Evolutionary conservation across 2,888 invertebrate genomes (phyloP).

Genomic region (Agrotis clavis): DNA sequence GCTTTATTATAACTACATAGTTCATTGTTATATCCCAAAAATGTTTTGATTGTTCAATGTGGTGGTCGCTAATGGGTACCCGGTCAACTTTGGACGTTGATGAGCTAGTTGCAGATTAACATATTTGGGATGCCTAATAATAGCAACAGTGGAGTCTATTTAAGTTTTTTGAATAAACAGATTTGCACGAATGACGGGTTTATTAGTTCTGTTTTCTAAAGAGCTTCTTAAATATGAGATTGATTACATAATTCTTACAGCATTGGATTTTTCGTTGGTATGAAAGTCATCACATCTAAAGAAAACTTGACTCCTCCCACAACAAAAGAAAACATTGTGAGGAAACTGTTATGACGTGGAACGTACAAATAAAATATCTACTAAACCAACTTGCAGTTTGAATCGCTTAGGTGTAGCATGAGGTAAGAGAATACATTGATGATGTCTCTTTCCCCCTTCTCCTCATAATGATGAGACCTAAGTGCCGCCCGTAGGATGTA

Average conservation of each 20-base stretch:
- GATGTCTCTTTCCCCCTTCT: no score
- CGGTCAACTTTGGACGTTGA: neutral
- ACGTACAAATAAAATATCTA: no score
- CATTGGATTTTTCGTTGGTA: neutral
- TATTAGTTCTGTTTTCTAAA: neutral
- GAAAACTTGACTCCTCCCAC: neutral
- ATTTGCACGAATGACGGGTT: neutral
- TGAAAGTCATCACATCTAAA: neutral
- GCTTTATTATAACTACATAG: conserved; percentile 15
- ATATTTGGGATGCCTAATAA: neutral
- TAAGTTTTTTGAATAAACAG: neutral
- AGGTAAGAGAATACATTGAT: no score
- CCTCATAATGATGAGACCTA: no score
- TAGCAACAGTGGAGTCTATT: neutral
- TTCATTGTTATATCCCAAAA: conserved; percentile 8
- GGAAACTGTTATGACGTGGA: neutral
- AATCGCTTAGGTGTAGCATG: no score
- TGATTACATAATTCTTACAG: neutral
- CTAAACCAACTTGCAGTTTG: no score
- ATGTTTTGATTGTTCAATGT: neutral
- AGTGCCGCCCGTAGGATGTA: no score
- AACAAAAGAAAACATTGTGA: neutral
- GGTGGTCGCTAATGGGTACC: neutral
- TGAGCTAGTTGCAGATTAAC: neutral
- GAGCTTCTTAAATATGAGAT: neutral